Percentiles rank a stretch among this genome's conserved stretches.
phyloP scores from a whole-genome alignment of 2,113 vertebrate genomes.

The Hemichromis elongatus region DNA sequence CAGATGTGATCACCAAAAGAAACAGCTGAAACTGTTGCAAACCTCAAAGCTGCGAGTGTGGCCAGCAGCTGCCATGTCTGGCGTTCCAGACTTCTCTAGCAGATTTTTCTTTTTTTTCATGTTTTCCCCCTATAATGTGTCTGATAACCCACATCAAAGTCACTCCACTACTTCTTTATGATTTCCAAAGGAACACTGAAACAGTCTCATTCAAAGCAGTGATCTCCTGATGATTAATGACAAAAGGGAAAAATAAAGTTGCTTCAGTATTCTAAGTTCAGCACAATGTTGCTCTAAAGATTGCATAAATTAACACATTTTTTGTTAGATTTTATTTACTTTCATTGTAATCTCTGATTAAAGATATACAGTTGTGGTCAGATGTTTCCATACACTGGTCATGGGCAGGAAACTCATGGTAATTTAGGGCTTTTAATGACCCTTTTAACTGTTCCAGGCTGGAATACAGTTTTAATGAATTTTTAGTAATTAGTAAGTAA shows the following conservation, averaged over 20 bases:
- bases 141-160: background rate
- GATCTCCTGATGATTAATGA: background rate
- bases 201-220: background rate
- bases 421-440: background rate
- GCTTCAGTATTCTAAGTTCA: background rate
- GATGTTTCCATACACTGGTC: background rate
- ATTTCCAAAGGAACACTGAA: background rate
- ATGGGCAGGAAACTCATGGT: background rate
- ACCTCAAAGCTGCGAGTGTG: background rate
- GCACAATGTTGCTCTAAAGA: background rate
- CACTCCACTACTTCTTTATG: background rate
- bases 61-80: background rate
- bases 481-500: too few relatives aligned
- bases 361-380: background rate
- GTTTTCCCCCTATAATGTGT: background rate
- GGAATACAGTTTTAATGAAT: background rate
- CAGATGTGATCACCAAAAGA: background rate
- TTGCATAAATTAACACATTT: background rate
- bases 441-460: background rate
- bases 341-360: background rate
- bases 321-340: background rate
- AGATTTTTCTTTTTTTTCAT: background rate
- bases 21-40: background rate
- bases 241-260: background rate
- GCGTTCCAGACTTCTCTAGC: background rate